These are phyloP conservation scores for Eilema griseolum DNA, from an alignment of 2,888 invertebrate species.

Conservation along the genomic window DNA sequence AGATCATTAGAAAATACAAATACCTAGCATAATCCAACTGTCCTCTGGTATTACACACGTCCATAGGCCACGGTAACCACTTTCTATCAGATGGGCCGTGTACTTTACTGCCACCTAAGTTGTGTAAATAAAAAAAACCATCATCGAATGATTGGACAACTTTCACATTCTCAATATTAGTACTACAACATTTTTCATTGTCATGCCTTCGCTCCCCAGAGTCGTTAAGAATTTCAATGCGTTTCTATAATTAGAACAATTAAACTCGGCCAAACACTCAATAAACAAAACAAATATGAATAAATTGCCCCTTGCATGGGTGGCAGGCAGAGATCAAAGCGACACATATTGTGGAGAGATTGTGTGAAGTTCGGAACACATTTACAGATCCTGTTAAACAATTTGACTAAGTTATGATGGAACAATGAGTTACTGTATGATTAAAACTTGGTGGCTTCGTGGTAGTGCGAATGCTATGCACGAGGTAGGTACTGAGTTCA, in stretches of 20 bases:
- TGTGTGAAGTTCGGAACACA: conserved; percentile 24
- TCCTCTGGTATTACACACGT: no score
- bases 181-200: no score
- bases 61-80: no score
- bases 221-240: not conserved
- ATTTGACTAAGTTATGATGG: conserved; percentile 57
- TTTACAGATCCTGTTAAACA: conserved; percentile 49
- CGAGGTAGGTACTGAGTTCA: not conserved
- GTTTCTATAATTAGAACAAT: conserved; percentile 17
- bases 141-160: no score
- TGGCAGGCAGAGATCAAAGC: conserved; percentile 59
- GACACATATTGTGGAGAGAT: conserved; percentile 24
- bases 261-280: conserved; percentile 3
- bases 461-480: not conserved
- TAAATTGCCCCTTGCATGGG: conserved; percentile 50
- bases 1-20: no score
- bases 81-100: no score
- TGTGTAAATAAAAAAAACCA: no score
- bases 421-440: conserved; percentile 35
- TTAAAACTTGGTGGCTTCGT: not conserved
- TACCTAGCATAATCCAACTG: no score
- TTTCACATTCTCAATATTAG: no score
- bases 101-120: no score
- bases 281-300: conserved; percentile 22
- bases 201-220: not conserved